These are phyloP conservation scores for Sinopyrophorus schimmeli DNA, from an alignment of 2,888 invertebrate genomes.

Conservation along the genomic window DNA sequence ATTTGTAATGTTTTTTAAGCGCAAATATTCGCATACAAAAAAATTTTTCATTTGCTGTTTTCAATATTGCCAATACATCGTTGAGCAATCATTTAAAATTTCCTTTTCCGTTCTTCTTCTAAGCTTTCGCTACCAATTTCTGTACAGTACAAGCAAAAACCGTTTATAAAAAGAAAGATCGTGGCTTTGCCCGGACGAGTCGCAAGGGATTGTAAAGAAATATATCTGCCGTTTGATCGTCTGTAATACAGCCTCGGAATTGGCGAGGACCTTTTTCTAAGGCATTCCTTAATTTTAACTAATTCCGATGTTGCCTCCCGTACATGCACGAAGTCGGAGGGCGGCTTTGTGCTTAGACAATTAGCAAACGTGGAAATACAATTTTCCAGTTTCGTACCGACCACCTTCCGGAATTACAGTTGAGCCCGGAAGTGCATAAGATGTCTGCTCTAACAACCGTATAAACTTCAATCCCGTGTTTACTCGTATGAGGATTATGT, in stretches of 20 bases:
- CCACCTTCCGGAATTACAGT: background rate
- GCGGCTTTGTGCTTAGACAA: background rate
- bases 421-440: constrained; percentile 1
- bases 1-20: constrained; percentile 26
- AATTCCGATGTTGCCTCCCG: background rate
- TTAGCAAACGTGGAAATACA: constrained; percentile 1
- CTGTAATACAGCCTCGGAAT: constrained; percentile 9
- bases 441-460: background rate
- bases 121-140: constrained; percentile 20
- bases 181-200: constrained; percentile 18
- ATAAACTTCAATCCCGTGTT: constrained; percentile 8
- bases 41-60: too few relatives aligned
- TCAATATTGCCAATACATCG: constrained; percentile 25
- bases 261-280: background rate
- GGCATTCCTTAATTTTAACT: background rate
- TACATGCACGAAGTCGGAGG: background rate
- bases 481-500: constrained; percentile 5
- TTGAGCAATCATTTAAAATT: constrained; percentile 25
- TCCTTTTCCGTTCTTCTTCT: constrained; percentile 18
- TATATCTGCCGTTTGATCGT: constrained; percentile 25
- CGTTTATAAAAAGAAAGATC: constrained; percentile 24
- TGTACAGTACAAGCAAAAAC: constrained; percentile 20
- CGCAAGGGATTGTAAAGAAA: constrained; percentile 23
- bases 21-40: constrained; percentile 23
- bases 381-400: constrained; percentile 5